Base-by-base conservation (phyloP, 2,797 vertebrate species). In the Balearica regulorum region DNA sequence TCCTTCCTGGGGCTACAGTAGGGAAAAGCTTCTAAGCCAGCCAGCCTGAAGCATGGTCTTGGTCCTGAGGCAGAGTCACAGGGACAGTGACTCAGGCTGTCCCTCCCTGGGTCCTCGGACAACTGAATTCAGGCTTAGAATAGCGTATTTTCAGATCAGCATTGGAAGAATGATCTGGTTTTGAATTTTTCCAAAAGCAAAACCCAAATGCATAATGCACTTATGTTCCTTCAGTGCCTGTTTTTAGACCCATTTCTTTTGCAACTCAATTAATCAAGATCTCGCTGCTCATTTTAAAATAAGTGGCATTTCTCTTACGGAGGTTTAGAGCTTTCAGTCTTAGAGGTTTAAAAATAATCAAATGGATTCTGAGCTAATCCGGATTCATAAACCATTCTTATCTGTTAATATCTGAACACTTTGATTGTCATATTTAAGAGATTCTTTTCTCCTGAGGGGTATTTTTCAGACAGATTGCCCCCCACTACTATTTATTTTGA, bases 301-400 rank as follows among this genome's bases (percentile, higher is more conserved):
- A 95, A 89, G 71, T 83, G 33, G 54, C 78, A 87, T 95, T 94
- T 95, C 75, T 95, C 65, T 80, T 71, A 89, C 53, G 71, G 72
- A 83, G 25, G 33, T 71, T 96, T 96, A 85, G 66, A 72, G 55
- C 58, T 95, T 96, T 93, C 82, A 65, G 69, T 91, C 69, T 83
- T 83, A 39, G 82, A 78, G 53, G 69, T 94, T 96, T 94, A 93
- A 97, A 96, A 96, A 97, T 96, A 91, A 87, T 92, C 78, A 89
- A 81, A 86, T 64, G 78, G 87, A 93, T 93, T 92, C 91, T 87
- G 91, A 93, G 71, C 84, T 96, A 96, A 95, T 87, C 89, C 82
- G 87, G 68, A 85, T 78, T 93, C 53, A 83, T 87, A 87, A 93
- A 39, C 20, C 37, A 54, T 93, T 95, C 68, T 93, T 4, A 5